These are phyloP conservation scores for Poeciliopsis turrubarensis DNA, from an alignment of 2,113 vertebrate genomes.

Conservation along the genomic window DNA sequence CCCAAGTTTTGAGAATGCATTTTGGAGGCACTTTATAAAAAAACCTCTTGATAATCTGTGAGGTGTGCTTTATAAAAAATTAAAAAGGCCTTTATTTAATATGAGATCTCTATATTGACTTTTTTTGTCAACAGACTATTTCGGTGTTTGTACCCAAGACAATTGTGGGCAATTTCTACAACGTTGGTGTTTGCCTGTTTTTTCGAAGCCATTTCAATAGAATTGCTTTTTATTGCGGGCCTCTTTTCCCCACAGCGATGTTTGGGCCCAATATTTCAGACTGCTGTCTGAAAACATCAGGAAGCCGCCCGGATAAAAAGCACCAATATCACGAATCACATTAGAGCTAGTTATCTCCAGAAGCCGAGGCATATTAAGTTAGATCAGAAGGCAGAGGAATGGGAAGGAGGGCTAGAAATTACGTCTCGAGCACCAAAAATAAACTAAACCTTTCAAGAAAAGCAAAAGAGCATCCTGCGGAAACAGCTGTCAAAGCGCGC, in stretches of 20 bases:
- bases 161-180: not conserved
- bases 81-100: no score
- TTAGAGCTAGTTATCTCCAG: not conserved
- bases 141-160: no score
- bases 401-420: conserved; percentile 15
- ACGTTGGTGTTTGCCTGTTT: not conserved
- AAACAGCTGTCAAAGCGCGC: conserved; percentile 53
- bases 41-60: no score
- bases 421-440: conserved; percentile 10
- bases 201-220: not conserved
- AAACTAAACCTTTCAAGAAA: conserved; percentile 9
- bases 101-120: no score
- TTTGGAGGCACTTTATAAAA: no score
- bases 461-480: conserved; percentile 27
- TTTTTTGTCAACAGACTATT: no score
- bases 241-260: not conserved
- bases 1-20: no score
- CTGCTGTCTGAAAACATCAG: not conserved
- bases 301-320: not conserved
- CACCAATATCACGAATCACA: not conserved
- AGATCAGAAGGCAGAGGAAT: conserved; percentile 14
- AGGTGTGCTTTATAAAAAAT: no score
- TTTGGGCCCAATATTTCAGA: not conserved
- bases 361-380: not conserved
- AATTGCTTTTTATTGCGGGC: not conserved